A percentile compares a stretch with the other conserved stretches of the same genome.
Conservation (phyloP, 2,797 vertebrate species). For the Tinamus major region DNA sequence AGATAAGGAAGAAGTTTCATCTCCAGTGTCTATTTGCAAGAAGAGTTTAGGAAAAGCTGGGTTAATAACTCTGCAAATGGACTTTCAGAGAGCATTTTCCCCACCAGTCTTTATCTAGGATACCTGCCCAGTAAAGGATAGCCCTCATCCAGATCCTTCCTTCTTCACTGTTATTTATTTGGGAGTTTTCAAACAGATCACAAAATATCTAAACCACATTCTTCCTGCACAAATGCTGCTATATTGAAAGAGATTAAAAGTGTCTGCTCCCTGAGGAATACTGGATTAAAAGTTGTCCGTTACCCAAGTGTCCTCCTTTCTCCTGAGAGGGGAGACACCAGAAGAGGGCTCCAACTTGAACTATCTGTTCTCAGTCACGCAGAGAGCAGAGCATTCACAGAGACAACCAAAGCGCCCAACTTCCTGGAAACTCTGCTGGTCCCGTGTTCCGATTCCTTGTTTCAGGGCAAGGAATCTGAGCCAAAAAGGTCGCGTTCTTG, state of each 20-base stretch:
- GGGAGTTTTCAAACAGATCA: neutral
- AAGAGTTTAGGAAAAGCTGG: neutral
- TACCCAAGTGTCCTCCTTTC: neutral
- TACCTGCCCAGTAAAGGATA: neutral
- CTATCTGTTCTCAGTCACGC: neutral
- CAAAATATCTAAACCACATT: neutral
- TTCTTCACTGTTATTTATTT: neutral
- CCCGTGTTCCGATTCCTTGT: neutral
- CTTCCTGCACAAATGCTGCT: neutral
- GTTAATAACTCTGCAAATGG: neutral
- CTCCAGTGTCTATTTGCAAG: neutral
- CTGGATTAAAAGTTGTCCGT: neutral
- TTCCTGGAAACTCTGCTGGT: neutral
- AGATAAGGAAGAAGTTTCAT: neutral
- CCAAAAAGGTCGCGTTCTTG: neutral
- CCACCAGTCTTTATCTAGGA: neutral
- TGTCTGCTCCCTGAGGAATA: neutral
- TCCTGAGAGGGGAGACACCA: neutral
- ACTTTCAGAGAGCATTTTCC: neutral
- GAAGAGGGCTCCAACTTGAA: neutral
- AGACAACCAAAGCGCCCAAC: neutral
- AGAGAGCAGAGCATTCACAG: neutral
- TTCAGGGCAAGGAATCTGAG: neutral
- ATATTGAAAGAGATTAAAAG: neutral
- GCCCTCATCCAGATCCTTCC: neutral